A percentile compares a stretch with the other conserved stretches of the same genome.
Evolutionary conservation across 1,140 invertebrate species (phyloP).

Genomic region (Archegozetes longisetosus): DNA sequence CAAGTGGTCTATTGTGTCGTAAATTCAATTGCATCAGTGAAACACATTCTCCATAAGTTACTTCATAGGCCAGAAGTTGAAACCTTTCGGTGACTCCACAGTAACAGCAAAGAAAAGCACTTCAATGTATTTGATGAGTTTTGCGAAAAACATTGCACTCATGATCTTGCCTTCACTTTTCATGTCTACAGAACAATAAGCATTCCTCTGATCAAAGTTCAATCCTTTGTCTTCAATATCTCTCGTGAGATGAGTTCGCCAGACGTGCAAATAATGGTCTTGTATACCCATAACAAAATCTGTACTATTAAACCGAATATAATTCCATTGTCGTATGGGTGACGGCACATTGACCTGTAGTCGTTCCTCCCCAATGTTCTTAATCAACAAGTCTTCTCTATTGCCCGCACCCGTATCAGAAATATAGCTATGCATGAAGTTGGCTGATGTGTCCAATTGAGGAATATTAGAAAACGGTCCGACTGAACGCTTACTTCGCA

Average conservation of each 20-base stretch:
- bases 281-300: slow-evolving; percentile 5
- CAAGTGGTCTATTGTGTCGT: background rate
- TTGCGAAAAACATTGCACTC: background rate
- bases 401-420: slow-evolving; percentile 12
- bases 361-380: background rate
- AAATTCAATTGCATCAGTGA: background rate
- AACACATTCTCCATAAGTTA: background rate
- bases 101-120: background rate
- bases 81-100: background rate
- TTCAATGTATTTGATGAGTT: background rate
- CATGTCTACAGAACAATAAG: background rate
- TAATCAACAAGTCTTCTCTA: slow-evolving; percentile 10
- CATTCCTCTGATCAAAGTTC: background rate
- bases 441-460: background rate
- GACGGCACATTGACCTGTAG: background rate
- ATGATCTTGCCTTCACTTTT: background rate
- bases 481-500: background rate
- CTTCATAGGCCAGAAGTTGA: background rate
- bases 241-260: background rate
- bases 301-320: slow-evolving; percentile 14
- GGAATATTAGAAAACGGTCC: background rate
- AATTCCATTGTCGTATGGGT: background rate
- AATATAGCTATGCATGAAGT: slow-evolving; percentile 11
- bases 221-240: background rate
- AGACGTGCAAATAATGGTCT: background rate